Conservation (phyloP, 64 coral and sea anemone genomes). For the Dendrophyllia cribrosa region DNA sequence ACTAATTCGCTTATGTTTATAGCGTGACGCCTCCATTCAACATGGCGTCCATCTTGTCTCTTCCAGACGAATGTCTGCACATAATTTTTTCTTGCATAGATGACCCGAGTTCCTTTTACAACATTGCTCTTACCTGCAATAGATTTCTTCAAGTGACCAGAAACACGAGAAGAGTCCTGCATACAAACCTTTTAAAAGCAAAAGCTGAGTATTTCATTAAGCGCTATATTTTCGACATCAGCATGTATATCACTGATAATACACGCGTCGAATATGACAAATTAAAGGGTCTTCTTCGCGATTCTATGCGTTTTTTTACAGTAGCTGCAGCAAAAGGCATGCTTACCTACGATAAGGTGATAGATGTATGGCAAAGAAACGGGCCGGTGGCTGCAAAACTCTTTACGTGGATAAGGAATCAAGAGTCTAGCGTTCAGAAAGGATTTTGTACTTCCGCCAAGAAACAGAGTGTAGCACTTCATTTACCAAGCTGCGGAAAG, state of each 20-base stretch:
- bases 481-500: slow-evolving; percentile 24
- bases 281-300: not conserved
- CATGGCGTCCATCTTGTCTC: slow-evolving; percentile 32
- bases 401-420: slow-evolving; percentile 11
- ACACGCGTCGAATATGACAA: not conserved
- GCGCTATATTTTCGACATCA: not conserved
- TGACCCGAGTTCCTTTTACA: slow-evolving; percentile 16
- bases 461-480: slow-evolving; percentile 13
- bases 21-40: too few relatives aligned
- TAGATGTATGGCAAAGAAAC: not conserved
- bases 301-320: not conserved
- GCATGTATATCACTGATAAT: too few relatives aligned
- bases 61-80: slow-evolving; percentile 51
- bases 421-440: not conserved
- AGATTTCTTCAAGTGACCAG: slow-evolving; percentile 33
- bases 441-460: not conserved
- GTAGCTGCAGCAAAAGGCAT: not conserved
- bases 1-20: too few relatives aligned
- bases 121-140: slow-evolving; percentile 52
- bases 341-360: slow-evolving; percentile 2
- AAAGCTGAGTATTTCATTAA: slow-evolving; percentile 70
- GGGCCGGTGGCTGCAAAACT: slow-evolving; percentile 46
- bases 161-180: not conserved
- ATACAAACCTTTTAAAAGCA: slow-evolving; percentile 19
- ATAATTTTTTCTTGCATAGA: slow-evolving; percentile 27